phyloP scores from a whole-genome alignment of 23 tunicate species.

The Styela clava region DNA sequence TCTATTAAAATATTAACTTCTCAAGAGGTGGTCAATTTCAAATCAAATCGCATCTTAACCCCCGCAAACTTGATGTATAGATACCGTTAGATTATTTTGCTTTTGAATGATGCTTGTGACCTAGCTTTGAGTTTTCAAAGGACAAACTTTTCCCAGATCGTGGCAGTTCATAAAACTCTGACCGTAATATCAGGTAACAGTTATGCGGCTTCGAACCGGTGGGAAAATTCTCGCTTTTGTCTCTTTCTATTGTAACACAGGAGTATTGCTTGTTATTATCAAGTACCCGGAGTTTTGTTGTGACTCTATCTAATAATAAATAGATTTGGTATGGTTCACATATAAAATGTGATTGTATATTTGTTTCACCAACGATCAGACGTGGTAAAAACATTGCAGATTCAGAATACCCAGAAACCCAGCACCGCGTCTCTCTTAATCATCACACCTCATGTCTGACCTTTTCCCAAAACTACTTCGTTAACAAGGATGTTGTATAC shows the following conservation, averaged over 20 bases:
- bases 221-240: not conserved
- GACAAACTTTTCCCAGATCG: not conserved
- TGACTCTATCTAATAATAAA: not conserved
- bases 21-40: too few relatives aligned
- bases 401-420: not conserved
- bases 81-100: too few relatives aligned
- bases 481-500: too few relatives aligned
- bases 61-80: too few relatives aligned
- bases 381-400: too few relatives aligned
- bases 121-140: too few relatives aligned
- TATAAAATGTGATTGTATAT: too few relatives aligned
- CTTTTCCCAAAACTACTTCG: not conserved
- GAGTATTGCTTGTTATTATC: not conserved
- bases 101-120: too few relatives aligned
- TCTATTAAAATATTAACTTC: too few relatives aligned
- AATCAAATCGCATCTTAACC: too few relatives aligned
- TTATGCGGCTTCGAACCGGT: not conserved
- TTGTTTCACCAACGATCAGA: too few relatives aligned
- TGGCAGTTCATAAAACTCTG: not conserved
- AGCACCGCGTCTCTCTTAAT: not conserved
- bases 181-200: not conserved
- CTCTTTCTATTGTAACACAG: not conserved
- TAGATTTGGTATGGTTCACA: too few relatives aligned
- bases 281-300: not conserved
- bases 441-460: not conserved